Base-by-base conservation (phyloP, 1,140 invertebrate genomes). In the Drusus annulatus region DNA sequence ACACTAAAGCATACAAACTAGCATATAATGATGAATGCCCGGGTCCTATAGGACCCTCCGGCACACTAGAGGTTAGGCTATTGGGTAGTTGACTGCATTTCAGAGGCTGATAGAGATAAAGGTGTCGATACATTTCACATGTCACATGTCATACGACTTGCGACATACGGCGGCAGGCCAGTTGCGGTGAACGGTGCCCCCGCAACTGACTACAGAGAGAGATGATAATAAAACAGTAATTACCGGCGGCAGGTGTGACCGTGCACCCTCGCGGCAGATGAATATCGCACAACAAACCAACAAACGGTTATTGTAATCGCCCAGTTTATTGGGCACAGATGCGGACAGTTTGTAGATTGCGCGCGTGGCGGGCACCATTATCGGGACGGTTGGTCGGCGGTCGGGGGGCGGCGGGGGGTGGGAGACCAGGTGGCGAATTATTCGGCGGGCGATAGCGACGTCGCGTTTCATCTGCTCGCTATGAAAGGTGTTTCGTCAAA, bases 271-370 rank as follows among this genome's bases (percentile, higher is more conserved):
- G 15, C 17, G 51, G 21, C 69, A 74, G 69, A 74, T 74, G 51
- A 54, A 21, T 71, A 71, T 71, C 68, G 51, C 69, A 15, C 36
- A 13, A 45, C 36, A 45, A 45, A 45, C 19, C 19, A 52, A 31
- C 21, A 52, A 74, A 56, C 52, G 69, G 50, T 74, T 74, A 74
- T 25, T 56, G 69, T 56, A 56, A 74, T 52, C 69, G 69, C 23
- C 19, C 65, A 16, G 25, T 74, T 74, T 74, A 54, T 54, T 13
- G 69, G 23, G 21, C 69, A 74, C 69, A 74, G 69, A 74, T 74
- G 69, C 51, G 69, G 50, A 73, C 69, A 74, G 69, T 52, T 36
- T 45, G 36, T 45, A 45, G 36, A 13, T 45, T 13, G 36, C 36
- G 69, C 50, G 69, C 50, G 69, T 23, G 69, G 17, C 69, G 4